Evolutionary conservation across 1,140 invertebrate species (phyloP), one percentile per base, ranked within the genome.

Genomic region (Megathymus violae): DNA sequence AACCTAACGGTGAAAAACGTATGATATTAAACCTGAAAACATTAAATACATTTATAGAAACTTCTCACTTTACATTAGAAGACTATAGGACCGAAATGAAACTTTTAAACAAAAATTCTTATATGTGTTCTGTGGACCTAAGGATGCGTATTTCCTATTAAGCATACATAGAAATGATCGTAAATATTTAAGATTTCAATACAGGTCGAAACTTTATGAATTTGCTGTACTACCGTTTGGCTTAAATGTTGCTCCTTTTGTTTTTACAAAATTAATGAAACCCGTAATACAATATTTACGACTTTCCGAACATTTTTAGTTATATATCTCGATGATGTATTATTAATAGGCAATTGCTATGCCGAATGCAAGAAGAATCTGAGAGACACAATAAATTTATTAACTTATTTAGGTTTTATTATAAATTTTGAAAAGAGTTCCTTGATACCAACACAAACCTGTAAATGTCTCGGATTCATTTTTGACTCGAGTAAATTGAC

Each of bases 41-140:
- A 2, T 54, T 75, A 41, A 75, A 75, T 60, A 69, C 70, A 31
- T 69, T 60, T 40, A 52, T 73, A 9, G 0, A 22, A 3, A 62
- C 38, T 6, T 15, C 34, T 0, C 70, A 76, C 43, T 76, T 76
- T 60, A 73, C 71, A 56, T 71, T 74, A 71, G 74, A 76, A 43
- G 71, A 76, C 38, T 34, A 60, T 44, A 52, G 71, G 10, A 74
- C 74, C 1, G 66, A 62, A 1, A 40, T 47, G 3, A 74, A 69
- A 68, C 6, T 74, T 7, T 51, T 76, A 15, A 40, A 50, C 6
- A 14, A 46, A 38, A 15, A 64, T 22, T 36, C 44, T 0, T 77
- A 34, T 16, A 34, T 67, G 19, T 61, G 60, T 4, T 56, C 59
- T 5, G 65, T 70, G 0, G 64, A 68, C 11, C 15, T 74, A 34